These are phyloP conservation scores for Lomographa bimaculata DNA, from an alignment of 2,888 invertebrate species.

Conservation along the genomic window DNA sequence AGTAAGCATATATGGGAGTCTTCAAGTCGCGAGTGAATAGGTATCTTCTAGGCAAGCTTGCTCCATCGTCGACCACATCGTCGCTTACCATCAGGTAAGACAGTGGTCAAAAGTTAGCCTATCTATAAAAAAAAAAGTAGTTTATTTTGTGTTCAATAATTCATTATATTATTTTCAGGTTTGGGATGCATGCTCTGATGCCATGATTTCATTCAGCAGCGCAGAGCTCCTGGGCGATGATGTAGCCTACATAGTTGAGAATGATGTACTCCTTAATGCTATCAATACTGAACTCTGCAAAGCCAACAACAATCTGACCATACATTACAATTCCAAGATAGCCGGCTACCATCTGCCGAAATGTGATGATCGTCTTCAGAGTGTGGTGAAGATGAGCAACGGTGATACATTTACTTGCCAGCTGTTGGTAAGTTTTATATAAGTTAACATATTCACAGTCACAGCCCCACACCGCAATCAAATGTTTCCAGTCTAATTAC, in stretches of 20 bases:
- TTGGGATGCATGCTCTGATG: conserved; percentile 96
- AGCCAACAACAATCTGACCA: conserved; percentile 83
- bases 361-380: conserved; percentile 43
- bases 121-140: too few relatives aligned
- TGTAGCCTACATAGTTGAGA: conserved; percentile 97
- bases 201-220: conserved; percentile 92
- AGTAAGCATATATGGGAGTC: too few relatives aligned
- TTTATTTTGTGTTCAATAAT: too few relatives aligned
- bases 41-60: too few relatives aligned
- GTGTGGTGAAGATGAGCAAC: conserved; percentile 84
- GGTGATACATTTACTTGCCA: conserved; percentile 86
- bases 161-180: conserved; percentile 82
- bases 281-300: conserved; percentile 84
- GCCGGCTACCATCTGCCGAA: conserved; percentile 84
- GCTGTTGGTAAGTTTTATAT: conserved; percentile 89
- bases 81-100: too few relatives aligned
- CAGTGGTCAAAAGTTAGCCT: too few relatives aligned
- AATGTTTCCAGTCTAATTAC: too few relatives aligned
- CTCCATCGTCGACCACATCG: too few relatives aligned
- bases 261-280: conserved; percentile 92
- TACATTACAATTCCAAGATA: conserved; percentile 88
- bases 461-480: too few relatives aligned
- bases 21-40: too few relatives aligned
- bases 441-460: too few relatives aligned
- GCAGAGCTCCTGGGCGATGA: conserved; percentile 88